Percentiles rank a stretch among this genome's conserved stretches.
Evolutionary conservation across 2,113 vertebrate genomes (phyloP).

Genomic region (Limanda limanda): DNA sequence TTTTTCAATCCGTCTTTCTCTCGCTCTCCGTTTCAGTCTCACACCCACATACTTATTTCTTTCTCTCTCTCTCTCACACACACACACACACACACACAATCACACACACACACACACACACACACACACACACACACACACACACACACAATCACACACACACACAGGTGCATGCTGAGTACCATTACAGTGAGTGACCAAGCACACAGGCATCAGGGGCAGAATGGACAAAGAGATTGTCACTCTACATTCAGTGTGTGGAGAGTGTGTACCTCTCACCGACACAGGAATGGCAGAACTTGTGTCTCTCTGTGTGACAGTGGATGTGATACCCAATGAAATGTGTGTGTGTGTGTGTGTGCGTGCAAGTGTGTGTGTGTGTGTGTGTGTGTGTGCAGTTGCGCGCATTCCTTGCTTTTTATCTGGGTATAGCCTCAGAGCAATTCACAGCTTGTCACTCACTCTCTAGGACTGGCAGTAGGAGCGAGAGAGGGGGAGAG

Average conservation of each 20-base stretch:
- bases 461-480: conserved; percentile 69
- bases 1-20: conserved; percentile 56
- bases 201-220: conserved; percentile 52
- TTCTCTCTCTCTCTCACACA: neutral
- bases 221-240: conserved; percentile 75
- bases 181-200: conserved; percentile 69
- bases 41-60: conserved; percentile 37
- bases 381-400: conserved; percentile 27
- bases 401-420: conserved; percentile 73
- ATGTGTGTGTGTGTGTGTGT: conserved; percentile 29
- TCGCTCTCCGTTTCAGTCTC: conserved; percentile 31
- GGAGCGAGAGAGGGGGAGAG: conserved; percentile 57
- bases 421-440: conserved; percentile 80
- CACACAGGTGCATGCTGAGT: conserved; percentile 54
- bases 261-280: conserved; percentile 62
- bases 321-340: conserved; percentile 64
- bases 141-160: conserved; percentile 21
- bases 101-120: conserved; percentile 18
- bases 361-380: conserved; percentile 27
- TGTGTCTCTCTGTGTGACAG: conserved; percentile 68
- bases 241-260: conserved; percentile 64
- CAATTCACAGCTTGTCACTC: conserved; percentile 81
- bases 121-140: conserved; percentile 36
- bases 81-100: conserved; percentile 39
- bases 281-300: conserved; percentile 52